A percentile compares a stretch with the other conserved stretches of the same genome.
phyloP scores from a whole-genome alignment of 2,797 vertebrate genomes.

The Linurgus olivaceus region DNA sequence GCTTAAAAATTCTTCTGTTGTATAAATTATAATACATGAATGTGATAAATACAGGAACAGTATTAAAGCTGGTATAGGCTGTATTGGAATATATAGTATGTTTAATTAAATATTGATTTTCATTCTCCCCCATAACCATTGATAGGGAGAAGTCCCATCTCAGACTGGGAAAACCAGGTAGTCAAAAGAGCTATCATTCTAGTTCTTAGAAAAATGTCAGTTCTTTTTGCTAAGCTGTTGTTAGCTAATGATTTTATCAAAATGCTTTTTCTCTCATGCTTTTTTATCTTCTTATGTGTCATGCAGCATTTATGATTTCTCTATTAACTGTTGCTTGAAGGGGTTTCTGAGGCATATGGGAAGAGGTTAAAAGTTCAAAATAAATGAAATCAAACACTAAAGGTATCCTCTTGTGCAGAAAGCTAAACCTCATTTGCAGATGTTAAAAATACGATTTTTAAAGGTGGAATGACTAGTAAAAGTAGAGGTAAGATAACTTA shows the following conservation, averaged over 20 bases:
- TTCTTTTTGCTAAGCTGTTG: neutral
- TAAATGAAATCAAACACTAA: neutral
- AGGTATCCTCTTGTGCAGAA: neutral
- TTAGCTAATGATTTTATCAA: neutral
- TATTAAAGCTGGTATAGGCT: neutral
- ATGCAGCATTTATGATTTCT: neutral
- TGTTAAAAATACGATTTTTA: neutral
- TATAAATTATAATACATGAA: neutral
- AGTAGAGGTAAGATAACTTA: neutral
- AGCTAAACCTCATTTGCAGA: neutral
- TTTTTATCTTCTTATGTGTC: neutral
- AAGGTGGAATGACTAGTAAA: neutral
- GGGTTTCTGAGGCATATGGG: neutral
- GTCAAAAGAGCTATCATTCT: neutral
- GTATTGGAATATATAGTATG: neutral
- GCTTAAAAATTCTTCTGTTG: neutral
- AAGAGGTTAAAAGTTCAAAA: neutral
- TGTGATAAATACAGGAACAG: neutral
- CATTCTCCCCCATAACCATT: neutral
- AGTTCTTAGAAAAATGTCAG: neutral
- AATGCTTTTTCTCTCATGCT: neutral
- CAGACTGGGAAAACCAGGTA: neutral
- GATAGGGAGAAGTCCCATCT: neutral
- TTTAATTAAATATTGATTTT: neutral
- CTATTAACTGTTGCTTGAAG: neutral